A percentile compares a stretch with the other conserved stretches of the same genome.
Conservation (phyloP, 2,888 invertebrate species). For the Netelia virgata region DNA sequence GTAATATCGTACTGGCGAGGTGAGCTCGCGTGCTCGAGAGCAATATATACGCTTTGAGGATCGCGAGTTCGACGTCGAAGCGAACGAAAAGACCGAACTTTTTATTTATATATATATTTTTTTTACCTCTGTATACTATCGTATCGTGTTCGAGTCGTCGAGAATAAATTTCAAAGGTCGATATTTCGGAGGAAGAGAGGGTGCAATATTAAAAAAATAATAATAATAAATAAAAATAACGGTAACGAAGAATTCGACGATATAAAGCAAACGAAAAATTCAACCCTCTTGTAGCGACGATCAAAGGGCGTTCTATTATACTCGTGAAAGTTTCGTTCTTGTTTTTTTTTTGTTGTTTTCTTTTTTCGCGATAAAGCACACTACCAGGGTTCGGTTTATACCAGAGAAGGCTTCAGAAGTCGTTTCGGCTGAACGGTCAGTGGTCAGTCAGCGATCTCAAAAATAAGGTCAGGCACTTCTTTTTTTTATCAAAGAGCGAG, state of each 20-base stretch:
- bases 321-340: not conserved
- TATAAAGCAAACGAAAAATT: too few relatives aligned
- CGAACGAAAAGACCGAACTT: slow-evolving; percentile 5
- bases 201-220: too few relatives aligned
- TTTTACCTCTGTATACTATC: not conserved
- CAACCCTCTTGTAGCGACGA: too few relatives aligned
- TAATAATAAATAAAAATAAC: too few relatives aligned
- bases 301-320: too few relatives aligned
- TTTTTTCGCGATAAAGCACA: not conserved
- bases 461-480: slow-evolving; percentile 18
- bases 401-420: slow-evolving; percentile 42
- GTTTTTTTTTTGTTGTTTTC: not conserved
- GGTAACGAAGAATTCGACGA: too few relatives aligned
- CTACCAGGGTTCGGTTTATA: slow-evolving; percentile 35
- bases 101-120: not conserved
- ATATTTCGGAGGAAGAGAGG: too few relatives aligned
- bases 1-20: slow-evolving; percentile 41
- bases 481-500: slow-evolving; percentile 1
- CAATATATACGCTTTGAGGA: not conserved
- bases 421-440: slow-evolving; percentile 43
- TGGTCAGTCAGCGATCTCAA: slow-evolving; percentile 16
- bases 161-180: too few relatives aligned
- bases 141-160: too few relatives aligned
- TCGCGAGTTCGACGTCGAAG: slow-evolving; percentile 1
- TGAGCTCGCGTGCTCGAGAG: slow-evolving; percentile 31